Conservation (phyloP, 2,113 vertebrate species). For the Podocnemis expansa region DNA sequence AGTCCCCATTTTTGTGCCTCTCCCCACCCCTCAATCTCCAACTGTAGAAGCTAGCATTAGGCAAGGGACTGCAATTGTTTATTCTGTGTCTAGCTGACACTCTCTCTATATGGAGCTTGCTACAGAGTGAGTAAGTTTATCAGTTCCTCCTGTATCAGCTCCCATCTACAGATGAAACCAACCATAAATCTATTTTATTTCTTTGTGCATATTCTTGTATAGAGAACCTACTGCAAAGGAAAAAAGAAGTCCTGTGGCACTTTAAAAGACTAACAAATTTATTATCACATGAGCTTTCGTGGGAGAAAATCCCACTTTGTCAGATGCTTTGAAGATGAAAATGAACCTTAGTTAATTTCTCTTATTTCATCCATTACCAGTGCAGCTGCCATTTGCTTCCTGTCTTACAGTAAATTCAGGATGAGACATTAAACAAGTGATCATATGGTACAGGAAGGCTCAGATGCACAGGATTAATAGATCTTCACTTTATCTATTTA, state of each 20-base stretch:
- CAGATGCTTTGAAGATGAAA: too few species aligned
- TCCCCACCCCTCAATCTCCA: constrained; percentile 7
- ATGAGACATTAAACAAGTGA: not conserved
- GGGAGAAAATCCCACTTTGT: too few species aligned
- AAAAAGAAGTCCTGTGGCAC: too few species aligned
- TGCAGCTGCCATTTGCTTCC: not conserved
- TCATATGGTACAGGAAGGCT: not conserved
- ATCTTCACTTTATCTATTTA: not conserved
- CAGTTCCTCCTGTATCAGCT: not conserved
- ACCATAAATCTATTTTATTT: not conserved
- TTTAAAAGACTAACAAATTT: too few species aligned
- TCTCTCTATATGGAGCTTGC: not conserved
- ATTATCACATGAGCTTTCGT: too few species aligned
- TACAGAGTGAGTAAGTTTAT: not conserved
- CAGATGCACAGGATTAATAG: not conserved
- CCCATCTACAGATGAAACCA: not conserved
- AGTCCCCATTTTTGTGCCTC: not conserved
- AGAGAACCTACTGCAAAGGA: not conserved
- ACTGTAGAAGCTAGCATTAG: not conserved
- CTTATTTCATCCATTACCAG: not conserved
- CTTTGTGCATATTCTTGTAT: not conserved
- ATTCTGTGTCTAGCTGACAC: constrained; percentile 47
- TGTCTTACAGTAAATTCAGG: not conserved
- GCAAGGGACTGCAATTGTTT: constrained; percentile 39
- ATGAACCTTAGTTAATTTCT: not conserved